These are phyloP conservation scores for Hecatera dysodea DNA, from an alignment of 2,888 invertebrate genomes.

Conservation along the genomic window DNA sequence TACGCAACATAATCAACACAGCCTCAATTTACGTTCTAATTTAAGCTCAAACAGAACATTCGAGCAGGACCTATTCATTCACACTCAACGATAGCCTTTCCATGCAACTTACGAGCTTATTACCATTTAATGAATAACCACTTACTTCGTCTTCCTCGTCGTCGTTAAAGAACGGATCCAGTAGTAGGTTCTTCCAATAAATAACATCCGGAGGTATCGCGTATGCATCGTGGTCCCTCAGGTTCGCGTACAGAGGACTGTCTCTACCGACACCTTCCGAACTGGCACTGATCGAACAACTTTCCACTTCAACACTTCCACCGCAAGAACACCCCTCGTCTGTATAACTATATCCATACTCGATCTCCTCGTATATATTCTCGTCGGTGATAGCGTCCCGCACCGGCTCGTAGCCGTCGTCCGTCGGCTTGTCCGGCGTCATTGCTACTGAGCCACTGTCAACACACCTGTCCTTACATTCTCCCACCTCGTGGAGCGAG, in stretches of 20 bases:
- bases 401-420: conserved; percentile 88
- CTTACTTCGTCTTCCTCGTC: conserved; percentile 91
- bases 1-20: conserved; percentile 27
- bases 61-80: conserved; percentile 8
- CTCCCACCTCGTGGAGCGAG: conserved; percentile 87
- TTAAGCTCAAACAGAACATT: conserved; percentile 33
- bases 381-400: conserved; percentile 87
- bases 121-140: conserved; percentile 52
- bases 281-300: conserved; percentile 86
- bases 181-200: conserved; percentile 88
- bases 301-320: conserved; percentile 88
- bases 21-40: conserved; percentile 44
- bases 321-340: conserved; percentile 88
- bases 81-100: conserved; percentile 50
- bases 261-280: conserved; percentile 85
- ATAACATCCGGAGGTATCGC: conserved; percentile 89
- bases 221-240: conserved; percentile 87
- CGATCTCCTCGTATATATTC: conserved; percentile 89
- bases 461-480: conserved; percentile 80
- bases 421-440: conserved; percentile 86
- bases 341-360: conserved; percentile 83
- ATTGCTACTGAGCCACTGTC: conserved; percentile 81
- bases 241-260: conserved; percentile 87
- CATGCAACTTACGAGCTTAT: conserved; percentile 12
- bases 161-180: conserved; percentile 88